Conservation (phyloP, 2,888 invertebrate species). For the Onthophagus sagittarius region DNA sequence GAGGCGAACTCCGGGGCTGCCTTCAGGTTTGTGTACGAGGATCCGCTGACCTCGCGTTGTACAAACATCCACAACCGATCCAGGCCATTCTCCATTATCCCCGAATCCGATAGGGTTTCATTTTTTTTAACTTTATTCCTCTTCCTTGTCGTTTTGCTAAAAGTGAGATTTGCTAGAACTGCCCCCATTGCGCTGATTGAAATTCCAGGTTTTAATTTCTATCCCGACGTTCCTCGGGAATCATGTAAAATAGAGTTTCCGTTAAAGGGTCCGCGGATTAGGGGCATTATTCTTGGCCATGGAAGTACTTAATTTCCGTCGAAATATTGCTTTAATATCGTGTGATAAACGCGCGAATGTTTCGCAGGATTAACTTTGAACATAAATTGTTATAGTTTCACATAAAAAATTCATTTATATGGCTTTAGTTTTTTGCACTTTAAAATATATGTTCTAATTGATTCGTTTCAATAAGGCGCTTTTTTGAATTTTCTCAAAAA, state of each 20-base stretch:
- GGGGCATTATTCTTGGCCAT: neutral
- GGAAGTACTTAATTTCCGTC: neutral
- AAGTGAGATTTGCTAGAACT: neutral
- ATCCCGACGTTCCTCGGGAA: neutral
- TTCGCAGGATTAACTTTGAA: neutral
- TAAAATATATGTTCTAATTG: no score
- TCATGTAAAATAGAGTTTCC: neutral
- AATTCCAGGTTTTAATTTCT: neutral
- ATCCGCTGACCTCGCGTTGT: neutral
- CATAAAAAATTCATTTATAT: neutral
- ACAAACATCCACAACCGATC: neutral
- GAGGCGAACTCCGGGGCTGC: neutral
- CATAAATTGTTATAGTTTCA: neutral
- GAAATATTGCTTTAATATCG: neutral
- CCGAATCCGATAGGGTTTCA: neutral
- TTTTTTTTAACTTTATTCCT: constrained; percentile 5
- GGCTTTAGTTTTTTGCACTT: neutral
- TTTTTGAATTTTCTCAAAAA: no score
- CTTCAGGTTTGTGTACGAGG: neutral
- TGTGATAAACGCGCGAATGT: neutral
- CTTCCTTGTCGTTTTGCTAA: neutral
- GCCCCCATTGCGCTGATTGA: constrained; percentile 1
- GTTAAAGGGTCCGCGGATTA: neutral
- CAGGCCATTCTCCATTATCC: neutral
- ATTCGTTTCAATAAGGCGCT: no score